Evolutionary conservation across 1,140 invertebrate genomes (phyloP), one percentile per base, ranked within the genome.

Genomic region (Glomeris maerens): DNA sequence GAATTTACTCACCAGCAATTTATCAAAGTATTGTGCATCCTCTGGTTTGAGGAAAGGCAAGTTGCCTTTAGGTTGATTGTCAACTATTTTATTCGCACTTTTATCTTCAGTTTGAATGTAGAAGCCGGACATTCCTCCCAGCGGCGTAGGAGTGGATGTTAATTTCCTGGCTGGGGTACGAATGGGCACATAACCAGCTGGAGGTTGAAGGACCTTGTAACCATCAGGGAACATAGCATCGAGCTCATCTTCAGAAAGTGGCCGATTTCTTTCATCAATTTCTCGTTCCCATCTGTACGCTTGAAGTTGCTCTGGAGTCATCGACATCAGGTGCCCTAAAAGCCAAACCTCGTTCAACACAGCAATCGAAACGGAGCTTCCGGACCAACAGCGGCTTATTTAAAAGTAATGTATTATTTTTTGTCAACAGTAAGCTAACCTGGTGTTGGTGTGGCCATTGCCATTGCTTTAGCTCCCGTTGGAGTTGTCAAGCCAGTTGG

Each of bases 11-110:
- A 73, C 73, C 40, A 99, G 70, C 26, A 99, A 71, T 72, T 98
- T 98, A 66, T 99, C 95, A 69, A 99, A 99, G 72, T 99, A 98
- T 68, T 99, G 96, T 23, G 96, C 91, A 74, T 99, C 96, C 71
- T 99, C 96, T 0, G 95, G 95, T 67, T 99, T 99, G 77, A 99
- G 84, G 64, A 98, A 93, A 17, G 96, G 95, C 47, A 99, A 72
- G 72, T 98, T 96, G 41, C 76, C 78, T 67, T 96, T 95, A 0
- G 95, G 95, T 67, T 99, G 95, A 64, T 92, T 90, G 62, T 98
- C 94, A 42, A 95, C 78, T 62, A 92, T 84, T 63, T 90, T 85
- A 27, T 84, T 79, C 1, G 64, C 62, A 31, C 77, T 79, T 70
- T 77, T 80, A 66, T 87, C 86, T 51, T 67, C 68, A 41, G 63